These are phyloP conservation scores for Parazoanthus atlanticus DNA, from an alignment of 92 coral and sea anemone genomes.

Conservation along the genomic window DNA sequence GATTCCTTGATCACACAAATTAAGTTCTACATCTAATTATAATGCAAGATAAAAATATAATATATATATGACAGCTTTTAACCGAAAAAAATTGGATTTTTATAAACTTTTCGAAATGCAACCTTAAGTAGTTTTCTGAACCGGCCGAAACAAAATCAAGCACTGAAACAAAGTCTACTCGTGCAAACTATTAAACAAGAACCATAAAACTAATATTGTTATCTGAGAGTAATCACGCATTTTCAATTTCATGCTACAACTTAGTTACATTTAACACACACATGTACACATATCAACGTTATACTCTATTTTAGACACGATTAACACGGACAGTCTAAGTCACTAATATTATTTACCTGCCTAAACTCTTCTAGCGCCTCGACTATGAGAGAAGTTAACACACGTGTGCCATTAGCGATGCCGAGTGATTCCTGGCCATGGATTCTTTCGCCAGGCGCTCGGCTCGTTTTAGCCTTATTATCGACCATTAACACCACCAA, in stretches of 20 bases:
- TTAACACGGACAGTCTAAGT: not conserved
- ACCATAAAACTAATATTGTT: too few relatives aligned
- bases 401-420: conserved; percentile 30
- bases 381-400: conserved; percentile 44
- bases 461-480: not conserved
- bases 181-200: not conserved
- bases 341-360: conserved; percentile 28
- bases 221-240: too few relatives aligned
- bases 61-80: not conserved
- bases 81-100: not conserved
- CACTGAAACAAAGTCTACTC: not conserved
- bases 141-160: not conserved
- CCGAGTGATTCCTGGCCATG: not conserved
- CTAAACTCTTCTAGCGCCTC: conserved; percentile 48
- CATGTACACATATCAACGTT: not conserved
- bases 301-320: not conserved
- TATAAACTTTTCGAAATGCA: too few relatives aligned
- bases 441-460: not conserved
- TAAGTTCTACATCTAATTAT: too few relatives aligned
- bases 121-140: not conserved
- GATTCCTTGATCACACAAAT: too few relatives aligned
- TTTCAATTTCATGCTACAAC: not conserved
- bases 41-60: too few relatives aligned
- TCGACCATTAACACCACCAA: conserved; percentile 10
- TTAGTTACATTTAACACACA: not conserved